Evolutionary conservation across 2,797 vertebrate species (phyloP).

Genomic region (Selene dorsalis): DNA sequence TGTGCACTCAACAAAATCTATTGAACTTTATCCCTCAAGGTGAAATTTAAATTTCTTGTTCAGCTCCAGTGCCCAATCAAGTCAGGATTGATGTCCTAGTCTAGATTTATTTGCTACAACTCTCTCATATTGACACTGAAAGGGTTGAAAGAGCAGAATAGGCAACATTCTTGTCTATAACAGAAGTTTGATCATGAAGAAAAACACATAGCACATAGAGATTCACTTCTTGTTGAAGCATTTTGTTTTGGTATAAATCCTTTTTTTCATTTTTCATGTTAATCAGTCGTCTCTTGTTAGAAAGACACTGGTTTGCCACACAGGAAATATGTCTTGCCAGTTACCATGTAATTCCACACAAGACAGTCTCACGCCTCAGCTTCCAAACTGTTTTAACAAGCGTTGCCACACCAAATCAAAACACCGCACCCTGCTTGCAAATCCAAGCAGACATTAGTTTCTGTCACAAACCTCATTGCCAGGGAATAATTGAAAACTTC

Average conservation of each 20-base stretch:
- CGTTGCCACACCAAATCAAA: conserved; percentile 40
- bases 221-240: not conserved
- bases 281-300: conserved; percentile 17
- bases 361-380: conserved; percentile 34
- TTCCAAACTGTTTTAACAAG: conserved; percentile 45
- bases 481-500: conserved; percentile 56
- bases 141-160: not conserved
- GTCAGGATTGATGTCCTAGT: conserved; percentile 5
- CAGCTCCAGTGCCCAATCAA: not conserved
- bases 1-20: conserved; percentile 34
- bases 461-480: conserved; percentile 44
- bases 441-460: conserved; percentile 42
- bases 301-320: conserved; percentile 26
- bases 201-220: not conserved
- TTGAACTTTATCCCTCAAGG: conserved; percentile 15
- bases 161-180: not conserved
- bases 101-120: conserved; percentile 6
- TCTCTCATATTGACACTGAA: not conserved
- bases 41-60: conserved; percentile 37
- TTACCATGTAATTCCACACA: conserved; percentile 22
- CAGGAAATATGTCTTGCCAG: conserved; percentile 18
- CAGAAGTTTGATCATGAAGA: conserved; percentile 6
- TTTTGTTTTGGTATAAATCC: not conserved
- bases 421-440: conserved; percentile 20
- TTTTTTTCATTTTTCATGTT: conserved; percentile 7